phyloP scores from a whole-genome alignment of 92 coral and sea anemone species.

The Bergia sp. region DNA sequence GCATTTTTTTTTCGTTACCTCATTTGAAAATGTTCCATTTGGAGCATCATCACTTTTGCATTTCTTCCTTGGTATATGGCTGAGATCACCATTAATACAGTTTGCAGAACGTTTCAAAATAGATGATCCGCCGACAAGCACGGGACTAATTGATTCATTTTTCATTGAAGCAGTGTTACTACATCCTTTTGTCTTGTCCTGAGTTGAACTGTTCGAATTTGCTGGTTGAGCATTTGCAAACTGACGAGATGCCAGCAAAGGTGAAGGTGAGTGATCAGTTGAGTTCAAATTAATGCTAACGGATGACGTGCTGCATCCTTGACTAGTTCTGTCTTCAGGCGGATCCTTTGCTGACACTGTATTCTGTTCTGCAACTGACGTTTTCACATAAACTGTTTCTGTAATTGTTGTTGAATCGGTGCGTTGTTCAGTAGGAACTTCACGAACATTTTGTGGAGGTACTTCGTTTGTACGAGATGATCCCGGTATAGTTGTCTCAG shows the following conservation, averaged over 20 bases:
- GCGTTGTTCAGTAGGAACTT: not conserved
- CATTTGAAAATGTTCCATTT: not conserved
- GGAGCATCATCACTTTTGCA: not conserved
- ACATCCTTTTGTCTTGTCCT: not conserved
- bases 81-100: slow-evolving; percentile 36
- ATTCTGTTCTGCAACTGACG: not conserved
- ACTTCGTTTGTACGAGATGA: not conserved
- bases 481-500: not conserved
- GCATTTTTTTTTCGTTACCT: not conserved
- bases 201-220: not conserved
- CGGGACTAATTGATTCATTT: not conserved
- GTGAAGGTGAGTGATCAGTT: not conserved
- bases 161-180: not conserved
- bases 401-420: not conserved
- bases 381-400: slow-evolving; percentile 8
- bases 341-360: not conserved
- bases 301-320: not conserved
- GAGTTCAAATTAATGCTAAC: not conserved
- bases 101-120: slow-evolving; percentile 16
- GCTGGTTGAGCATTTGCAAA: not conserved
- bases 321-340: not conserved
- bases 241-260: not conserved
- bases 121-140: not conserved
- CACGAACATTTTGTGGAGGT: not conserved
- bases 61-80: slow-evolving; percentile 25